Evolutionary conservation across 30 jellyfish, hydroid and myxozoan species (phyloP), one percentile per base, ranked within the genome.

Genomic region (Aurelia sp.): DNA sequence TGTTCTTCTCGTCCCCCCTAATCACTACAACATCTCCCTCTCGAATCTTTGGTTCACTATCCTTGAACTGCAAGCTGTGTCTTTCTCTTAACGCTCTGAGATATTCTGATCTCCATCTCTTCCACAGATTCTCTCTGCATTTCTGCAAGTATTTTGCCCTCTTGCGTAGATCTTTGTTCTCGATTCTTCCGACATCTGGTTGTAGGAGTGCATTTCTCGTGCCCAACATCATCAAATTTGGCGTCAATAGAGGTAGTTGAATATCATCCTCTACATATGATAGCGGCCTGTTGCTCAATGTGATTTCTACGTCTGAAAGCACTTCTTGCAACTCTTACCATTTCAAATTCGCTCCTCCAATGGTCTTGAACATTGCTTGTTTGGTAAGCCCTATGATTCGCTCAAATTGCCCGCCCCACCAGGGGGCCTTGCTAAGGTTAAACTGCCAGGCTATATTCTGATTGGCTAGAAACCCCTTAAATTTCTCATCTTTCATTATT

Each of bases 351-450:
- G 86, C 70, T 67, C 55, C 59, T 55, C 90, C 96, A 13, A 86
- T 67, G 61, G 61, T 86, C 86, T 86, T 86, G 57, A 65, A 76
- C 78, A 86, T 44, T 38, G 96, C 78, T 17, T 81, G 81, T 35
- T 76, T 86, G 51, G 84, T 72, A 17, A 86, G 20, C 35, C 85
- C 86, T 35, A 86, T 80, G 59, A 75, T 61, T 24, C 96, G 55
- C 80, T 87, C 91, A 60, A 87, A 87, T 50, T 74, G 82, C 13
- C 89, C 91, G 15, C 81, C 96, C 96, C 90, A 87, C 91, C 91
- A 67, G 67, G 87, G 80, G 55, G 86, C 96, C 48, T 86, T 50
- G 72, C 96, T 76, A 15, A 87, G 82, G 68, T 87, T 76, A 70
- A 87, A 87, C 86, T 80, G 96, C 86, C 96, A 87, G 18, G 80